These are phyloP conservation scores for Octopus bimaculoides DNA, from an alignment of 1,140 invertebrate species.

Conservation along the genomic window DNA sequence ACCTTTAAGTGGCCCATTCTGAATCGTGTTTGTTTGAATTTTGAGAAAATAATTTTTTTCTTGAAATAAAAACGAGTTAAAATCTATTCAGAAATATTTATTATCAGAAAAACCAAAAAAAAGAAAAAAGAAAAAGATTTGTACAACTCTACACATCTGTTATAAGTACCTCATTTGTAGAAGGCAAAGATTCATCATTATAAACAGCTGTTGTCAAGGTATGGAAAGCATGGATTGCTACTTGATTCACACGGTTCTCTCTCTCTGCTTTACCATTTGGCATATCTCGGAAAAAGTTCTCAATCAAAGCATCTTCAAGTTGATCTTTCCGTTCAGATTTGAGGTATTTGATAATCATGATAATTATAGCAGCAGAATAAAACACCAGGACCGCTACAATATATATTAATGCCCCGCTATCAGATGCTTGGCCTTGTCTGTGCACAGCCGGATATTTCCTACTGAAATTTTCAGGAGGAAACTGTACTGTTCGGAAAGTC, in stretches of 20 bases:
- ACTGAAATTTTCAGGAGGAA: no score
- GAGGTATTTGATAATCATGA: constrained; percentile 51
- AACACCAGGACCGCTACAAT: constrained; percentile 51
- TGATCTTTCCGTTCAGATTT: constrained; percentile 45
- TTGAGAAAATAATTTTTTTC: no score
- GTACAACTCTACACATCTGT: neutral
- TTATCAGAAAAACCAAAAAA: no score
- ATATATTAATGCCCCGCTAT: constrained; percentile 46
- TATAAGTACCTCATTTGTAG: neutral
- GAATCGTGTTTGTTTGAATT: no score
- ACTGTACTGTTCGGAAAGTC: no score
- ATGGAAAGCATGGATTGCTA: constrained; percentile 49
- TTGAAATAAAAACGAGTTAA: no score
- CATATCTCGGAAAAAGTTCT: constrained; percentile 50
- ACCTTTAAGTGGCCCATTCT: no score
- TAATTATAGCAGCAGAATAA: constrained; percentile 49
- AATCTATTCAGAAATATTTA: no score
- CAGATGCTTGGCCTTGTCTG: neutral
- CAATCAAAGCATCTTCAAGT: constrained; percentile 47
- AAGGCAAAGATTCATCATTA: neutral
- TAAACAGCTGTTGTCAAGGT: constrained; percentile 38
- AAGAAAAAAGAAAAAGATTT: no score
- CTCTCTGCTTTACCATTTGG: constrained; percentile 37
- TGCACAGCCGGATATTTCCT: neutral
- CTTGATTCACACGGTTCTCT: constrained; percentile 44